Evolutionary conservation across 2,888 invertebrate species (phyloP), one percentile per base, ranked within the genome.

Genomic region (Aphrophora alni): DNA sequence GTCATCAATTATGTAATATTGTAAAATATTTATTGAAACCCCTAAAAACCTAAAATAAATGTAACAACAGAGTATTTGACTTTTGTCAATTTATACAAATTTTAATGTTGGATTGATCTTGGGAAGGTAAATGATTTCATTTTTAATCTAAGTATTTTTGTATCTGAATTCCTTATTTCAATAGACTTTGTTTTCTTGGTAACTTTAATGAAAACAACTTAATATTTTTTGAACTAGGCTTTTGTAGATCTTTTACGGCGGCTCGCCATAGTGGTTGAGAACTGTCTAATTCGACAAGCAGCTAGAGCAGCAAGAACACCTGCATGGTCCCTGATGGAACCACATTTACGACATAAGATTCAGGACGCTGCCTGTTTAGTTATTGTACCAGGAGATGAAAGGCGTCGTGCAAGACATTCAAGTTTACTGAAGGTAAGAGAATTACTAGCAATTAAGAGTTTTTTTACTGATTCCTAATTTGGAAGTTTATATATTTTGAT

Each of bases 211-310:
- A 33, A 33, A 33, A 8, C 33, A 33, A 5, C 8, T 33, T 33
- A 3, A 33, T 5, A 33, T 33, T 33, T 33, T 3, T 33, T 33
- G 33, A 33, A 33, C 33, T 78, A 86, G 86, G 85, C 85, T 76
- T 86, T 86, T 83, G 86, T 87, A 24, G 88, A 88, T 25, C 88
- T 94, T 82, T 88, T 94, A 75, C 90, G 90, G 80, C 92, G 92
- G 81, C 89, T 94, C 79, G 90, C 92, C 79, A 88, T 90, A n/a
- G 91, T 93, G 71, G 91, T 94, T 38, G 95, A 95, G 86, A 92
- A 93, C 83, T 93, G 93, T 85, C 89, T 95, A 72, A 92, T 94
- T 10, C 90, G 93, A 26, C 94, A 94, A 86, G 93, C 94, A 25
- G 89, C 92, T 5, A 89, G 92, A 25, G 91, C 93, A 3, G 91